Evolutionary conservation across 2,797 vertebrate species (phyloP), one percentile per base, ranked within the genome.

Genomic region (Prunella strophiata): DNA sequence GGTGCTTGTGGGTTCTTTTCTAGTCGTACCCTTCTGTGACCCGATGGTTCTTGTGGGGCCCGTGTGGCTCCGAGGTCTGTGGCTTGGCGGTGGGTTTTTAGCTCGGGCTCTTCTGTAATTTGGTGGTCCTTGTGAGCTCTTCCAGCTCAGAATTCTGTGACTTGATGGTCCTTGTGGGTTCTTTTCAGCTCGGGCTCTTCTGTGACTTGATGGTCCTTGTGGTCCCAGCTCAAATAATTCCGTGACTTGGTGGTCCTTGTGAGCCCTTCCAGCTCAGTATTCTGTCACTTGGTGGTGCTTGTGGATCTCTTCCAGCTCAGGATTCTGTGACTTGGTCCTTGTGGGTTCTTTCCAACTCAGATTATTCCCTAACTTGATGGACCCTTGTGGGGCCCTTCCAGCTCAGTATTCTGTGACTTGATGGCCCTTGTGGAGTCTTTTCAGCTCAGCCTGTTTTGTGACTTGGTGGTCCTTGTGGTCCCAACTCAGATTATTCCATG

Each of bases 241-340:
- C 4, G 1, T 9, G 30, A 3, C 10, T 19, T 16, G 9, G 6
- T 52, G 26, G 48, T 7, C 4, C 9, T 32, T 40, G 13, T 50
- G 70, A 19, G 11, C 23, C 4, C 9, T n/a, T 8, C 2, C 34
- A 27, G 11, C 51, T 7, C 4, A 2, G 18, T 11, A 0, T 67
- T n/a, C 29, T 38, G 23, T 40, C 9, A 20, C 7, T 32, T 13
- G 7, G 26, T 38, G 9, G 1, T 32, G 19, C 30, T 19, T 21
- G 52, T 9, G 52, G 52, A 21, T 13, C 52, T 9, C 19, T n/a
- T n/a, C 30, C 52, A 55, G 32, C 32, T 55, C 32, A 55, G 32
- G 32, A 22, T 55, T 55, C 23, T 38, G 29, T 48, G 7, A 26
- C 12, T 45, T 66, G 61, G 59, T 6, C 11, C 48, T 12, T 30